Evolutionary conservation across 2,113 vertebrate species (phyloP).

Genomic region (Chamaetylas fuelleborni): DNA sequence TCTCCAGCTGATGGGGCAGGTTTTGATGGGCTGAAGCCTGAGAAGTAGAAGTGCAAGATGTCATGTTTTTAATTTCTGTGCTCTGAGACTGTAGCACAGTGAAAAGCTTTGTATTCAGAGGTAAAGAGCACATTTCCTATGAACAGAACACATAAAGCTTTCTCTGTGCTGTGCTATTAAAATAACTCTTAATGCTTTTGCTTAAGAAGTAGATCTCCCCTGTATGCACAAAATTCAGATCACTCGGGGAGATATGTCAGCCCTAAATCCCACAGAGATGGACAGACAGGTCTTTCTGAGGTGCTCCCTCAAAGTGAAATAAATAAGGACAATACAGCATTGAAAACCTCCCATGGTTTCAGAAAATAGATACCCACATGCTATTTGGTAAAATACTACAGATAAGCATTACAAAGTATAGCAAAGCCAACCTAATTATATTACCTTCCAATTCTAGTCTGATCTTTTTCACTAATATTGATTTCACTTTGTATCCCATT

Average conservation of each 20-base stretch:
- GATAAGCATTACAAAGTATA: slow-evolving; percentile 60
- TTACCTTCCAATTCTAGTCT: slow-evolving; percentile 59
- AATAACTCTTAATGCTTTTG: neutral
- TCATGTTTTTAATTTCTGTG: neutral
- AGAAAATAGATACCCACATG: slow-evolving; percentile 18
- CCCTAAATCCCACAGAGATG: neutral
- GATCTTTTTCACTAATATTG: slow-evolving; percentile 66
- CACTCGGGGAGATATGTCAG: neutral
- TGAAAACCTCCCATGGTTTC: slow-evolving; percentile 29
- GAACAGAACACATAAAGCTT: neutral
- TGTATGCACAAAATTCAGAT: neutral
- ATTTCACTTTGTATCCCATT: slow-evolving; percentile 67
- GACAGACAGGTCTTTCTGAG: neutral
- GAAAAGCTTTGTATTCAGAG: neutral
- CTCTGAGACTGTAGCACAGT: neutral
- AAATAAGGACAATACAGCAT: slow-evolving; percentile 13
- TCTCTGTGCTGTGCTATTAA: neutral
- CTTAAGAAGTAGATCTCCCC: neutral
- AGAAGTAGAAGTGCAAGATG: neutral
- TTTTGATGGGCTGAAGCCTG: neutral
- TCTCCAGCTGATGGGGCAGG: neutral
- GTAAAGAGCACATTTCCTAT: neutral
- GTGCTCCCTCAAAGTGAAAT: neutral
- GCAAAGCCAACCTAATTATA: slow-evolving; percentile 59
- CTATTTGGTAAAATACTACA: slow-evolving; percentile 38